These are phyloP conservation scores for Catharus bicknelli DNA, from an alignment of 2,113 vertebrate genomes.

Conservation along the genomic window DNA sequence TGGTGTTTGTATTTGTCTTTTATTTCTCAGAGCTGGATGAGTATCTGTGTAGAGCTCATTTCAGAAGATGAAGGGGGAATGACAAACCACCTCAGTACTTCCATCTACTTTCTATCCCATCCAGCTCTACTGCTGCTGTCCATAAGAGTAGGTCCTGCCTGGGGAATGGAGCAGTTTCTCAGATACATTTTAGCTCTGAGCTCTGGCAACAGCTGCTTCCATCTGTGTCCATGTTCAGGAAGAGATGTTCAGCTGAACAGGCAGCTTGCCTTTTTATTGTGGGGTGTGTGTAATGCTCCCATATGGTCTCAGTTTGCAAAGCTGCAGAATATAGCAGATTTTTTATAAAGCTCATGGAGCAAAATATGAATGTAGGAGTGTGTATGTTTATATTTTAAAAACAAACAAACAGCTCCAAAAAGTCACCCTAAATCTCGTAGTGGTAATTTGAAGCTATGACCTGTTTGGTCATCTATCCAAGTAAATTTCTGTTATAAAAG, in stretches of 20 bases:
- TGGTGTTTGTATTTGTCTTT: not conserved
- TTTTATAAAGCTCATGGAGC: not conserved
- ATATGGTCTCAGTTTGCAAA: not conserved
- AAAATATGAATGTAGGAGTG: not conserved
- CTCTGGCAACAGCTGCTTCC: conserved; percentile 20
- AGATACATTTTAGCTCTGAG: not conserved
- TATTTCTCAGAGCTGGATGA: not conserved
- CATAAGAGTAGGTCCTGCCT: not conserved
- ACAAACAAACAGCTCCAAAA: not conserved
- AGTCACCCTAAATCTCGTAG: fast-evolving
- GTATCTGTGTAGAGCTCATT: not conserved
- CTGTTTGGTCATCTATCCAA: not conserved
- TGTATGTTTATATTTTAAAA: not conserved
- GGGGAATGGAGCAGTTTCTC: not conserved
- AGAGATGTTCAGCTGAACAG: not conserved
- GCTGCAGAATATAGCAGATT: not conserved
- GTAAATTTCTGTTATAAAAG: not conserved
- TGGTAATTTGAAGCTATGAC: not conserved
- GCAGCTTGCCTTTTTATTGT: not conserved
- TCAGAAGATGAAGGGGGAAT: not conserved
- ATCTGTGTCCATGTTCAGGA: not conserved
- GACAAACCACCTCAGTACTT: not conserved
- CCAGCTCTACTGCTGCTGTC: not conserved
- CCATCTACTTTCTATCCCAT: not conserved
- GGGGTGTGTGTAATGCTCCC: not conserved